These are phyloP conservation scores for Cyphomyrus discorhynchus DNA, from an alignment of 2,113 vertebrate genomes.

Conservation along the genomic window DNA sequence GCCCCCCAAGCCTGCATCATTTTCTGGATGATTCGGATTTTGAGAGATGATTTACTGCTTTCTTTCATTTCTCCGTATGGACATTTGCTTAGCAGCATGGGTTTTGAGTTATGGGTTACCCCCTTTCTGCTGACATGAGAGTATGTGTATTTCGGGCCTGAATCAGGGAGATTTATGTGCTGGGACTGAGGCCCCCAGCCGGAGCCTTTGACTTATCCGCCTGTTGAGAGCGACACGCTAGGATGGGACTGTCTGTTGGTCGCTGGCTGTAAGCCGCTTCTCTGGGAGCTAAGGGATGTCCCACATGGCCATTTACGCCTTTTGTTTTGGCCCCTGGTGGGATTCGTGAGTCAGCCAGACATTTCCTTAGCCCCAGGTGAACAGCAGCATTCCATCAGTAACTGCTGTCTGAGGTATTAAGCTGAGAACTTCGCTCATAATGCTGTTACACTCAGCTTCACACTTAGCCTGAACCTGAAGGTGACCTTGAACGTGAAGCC, in stretches of 20 bases:
- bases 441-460: not conserved
- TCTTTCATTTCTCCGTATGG: conserved; percentile 9
- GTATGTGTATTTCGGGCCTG: not conserved
- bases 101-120: not conserved
- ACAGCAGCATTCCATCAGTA: not conserved
- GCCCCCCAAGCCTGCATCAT: not conserved
- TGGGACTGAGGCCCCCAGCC: conserved; percentile 1
- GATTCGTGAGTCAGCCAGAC: conserved; percentile 9
- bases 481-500: not conserved
- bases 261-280: not conserved
- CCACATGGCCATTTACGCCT: conserved; percentile 1
- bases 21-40: not conserved
- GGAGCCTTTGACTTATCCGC: conserved; percentile 19
- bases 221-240: not conserved
- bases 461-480: not conserved
- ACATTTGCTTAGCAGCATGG: not conserved
- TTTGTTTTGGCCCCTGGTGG: conserved; percentile 13
- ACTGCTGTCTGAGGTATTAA: not conserved
- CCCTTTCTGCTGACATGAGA: not conserved
- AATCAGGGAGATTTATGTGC: conserved; percentile 14
- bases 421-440: not conserved
- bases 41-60: conserved; percentile 3
- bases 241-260: conserved; percentile 9
- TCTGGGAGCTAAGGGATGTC: conserved; percentile 7
- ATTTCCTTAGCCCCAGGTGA: not conserved